Conservation (phyloP, 2,797 vertebrate species). For the Psittacula echo region DNA sequence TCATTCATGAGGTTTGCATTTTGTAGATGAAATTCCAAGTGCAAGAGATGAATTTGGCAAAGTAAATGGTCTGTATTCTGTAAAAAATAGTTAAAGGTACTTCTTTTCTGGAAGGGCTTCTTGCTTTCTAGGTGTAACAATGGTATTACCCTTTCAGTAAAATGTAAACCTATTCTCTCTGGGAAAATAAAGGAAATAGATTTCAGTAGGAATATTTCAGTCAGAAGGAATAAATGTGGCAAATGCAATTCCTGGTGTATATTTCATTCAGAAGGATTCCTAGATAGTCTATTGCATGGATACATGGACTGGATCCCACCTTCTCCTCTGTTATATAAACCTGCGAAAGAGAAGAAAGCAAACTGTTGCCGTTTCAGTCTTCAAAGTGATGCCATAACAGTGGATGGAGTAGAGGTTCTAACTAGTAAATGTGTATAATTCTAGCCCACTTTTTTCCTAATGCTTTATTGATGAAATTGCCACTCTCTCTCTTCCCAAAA, state of each 20-base stretch:
- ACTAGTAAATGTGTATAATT: background rate
- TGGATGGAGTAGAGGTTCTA: background rate
- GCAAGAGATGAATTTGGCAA: conserved; percentile 13
- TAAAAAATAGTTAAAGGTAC: conserved; percentile 41
- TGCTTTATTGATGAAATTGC: conserved; percentile 15
- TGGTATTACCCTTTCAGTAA: background rate
- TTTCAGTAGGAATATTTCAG: background rate
- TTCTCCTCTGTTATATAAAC: background rate
- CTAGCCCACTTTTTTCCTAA: background rate
- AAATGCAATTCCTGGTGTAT: background rate
- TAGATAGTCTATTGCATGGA: background rate
- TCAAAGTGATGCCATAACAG: background rate
- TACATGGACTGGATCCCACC: background rate
- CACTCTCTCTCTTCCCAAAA: background rate
- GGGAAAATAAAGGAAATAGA: background rate
- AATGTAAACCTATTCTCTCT: background rate
- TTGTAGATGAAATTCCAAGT: conserved; percentile 34
- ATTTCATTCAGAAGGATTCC: background rate
- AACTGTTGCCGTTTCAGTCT: background rate
- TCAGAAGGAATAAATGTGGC: background rate
- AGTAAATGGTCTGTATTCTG: conserved; percentile 31
- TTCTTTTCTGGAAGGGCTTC: conserved; percentile 3
- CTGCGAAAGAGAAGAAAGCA: background rate
- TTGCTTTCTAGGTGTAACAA: conserved; percentile 59
- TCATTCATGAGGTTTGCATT: conserved; percentile 15